These are phyloP conservation scores for Steinernema khuongi DNA, from an alignment of 1,140 invertebrate species.

Conservation along the genomic window DNA sequence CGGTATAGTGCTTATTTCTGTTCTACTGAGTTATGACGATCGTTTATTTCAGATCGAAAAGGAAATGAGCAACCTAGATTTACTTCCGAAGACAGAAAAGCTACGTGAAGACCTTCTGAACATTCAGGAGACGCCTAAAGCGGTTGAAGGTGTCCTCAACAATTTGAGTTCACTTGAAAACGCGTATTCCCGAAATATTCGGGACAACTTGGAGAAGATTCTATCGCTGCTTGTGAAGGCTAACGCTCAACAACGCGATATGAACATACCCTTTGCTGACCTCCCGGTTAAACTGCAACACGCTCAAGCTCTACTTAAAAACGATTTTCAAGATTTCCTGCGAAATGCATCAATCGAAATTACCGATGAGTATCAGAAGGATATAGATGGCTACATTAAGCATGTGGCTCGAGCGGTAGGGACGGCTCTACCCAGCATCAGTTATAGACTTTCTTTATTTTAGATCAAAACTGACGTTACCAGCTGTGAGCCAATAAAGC, in stretches of 20 bases:
- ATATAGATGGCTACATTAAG: slow-evolving; percentile 33
- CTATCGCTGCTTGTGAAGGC: background rate
- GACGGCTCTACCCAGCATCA: background rate
- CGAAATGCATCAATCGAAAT: slow-evolving; percentile 34
- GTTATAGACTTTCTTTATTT: slow-evolving; percentile 25
- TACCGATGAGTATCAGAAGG: slow-evolving; percentile 23
- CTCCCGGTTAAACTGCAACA: slow-evolving; percentile 35
- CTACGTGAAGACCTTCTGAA: background rate
- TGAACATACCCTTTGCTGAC: slow-evolving; percentile 35
- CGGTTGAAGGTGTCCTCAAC: slow-evolving; percentile 21
- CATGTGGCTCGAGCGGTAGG: slow-evolving; percentile 36
- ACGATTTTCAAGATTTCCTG: slow-evolving; percentile 32
- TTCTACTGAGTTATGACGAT: background rate
- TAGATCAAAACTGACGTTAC: slow-evolving; percentile 50
- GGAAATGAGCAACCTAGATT: background rate
- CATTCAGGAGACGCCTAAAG: background rate
- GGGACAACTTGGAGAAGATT: slow-evolving; percentile 17
- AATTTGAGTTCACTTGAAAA: slow-evolving; percentile 34
- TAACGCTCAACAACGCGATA: slow-evolving; percentile 18
- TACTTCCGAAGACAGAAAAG: background rate
- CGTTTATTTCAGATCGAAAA: background rate
- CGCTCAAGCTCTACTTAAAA: slow-evolving; percentile 32
- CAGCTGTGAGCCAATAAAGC: slow-evolving; percentile 45
- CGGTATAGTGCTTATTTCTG: too few relatives aligned
- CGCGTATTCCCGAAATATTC: slow-evolving; percentile 18